Evolutionary conservation across 2,113 vertebrate genomes (phyloP).

Genomic region (Tachycineta bicolor): DNA sequence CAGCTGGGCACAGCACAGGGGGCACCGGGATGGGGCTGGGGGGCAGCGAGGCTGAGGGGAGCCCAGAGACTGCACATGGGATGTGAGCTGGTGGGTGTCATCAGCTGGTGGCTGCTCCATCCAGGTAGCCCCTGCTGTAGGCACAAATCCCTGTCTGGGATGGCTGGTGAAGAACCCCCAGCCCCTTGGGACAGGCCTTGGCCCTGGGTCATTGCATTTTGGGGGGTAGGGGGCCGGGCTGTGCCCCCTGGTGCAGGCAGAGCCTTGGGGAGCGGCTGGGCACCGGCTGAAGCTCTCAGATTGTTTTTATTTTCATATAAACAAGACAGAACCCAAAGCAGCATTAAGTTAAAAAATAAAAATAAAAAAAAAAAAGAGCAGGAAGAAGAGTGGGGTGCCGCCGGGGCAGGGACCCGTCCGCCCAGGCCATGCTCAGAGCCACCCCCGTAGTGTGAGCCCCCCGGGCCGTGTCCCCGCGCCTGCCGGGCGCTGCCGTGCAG

Average conservation of each 20-base stretch:
- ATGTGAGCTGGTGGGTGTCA: neutral
- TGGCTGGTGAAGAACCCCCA: accelerated
- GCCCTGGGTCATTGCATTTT: neutral
- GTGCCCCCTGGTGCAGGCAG: accelerated
- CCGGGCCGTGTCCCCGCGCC: neutral
- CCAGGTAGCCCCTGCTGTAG: neutral
- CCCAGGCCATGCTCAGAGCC: neutral
- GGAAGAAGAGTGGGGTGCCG: neutral
- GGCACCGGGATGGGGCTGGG: neutral
- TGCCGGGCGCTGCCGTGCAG: neutral
- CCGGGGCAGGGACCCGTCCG: neutral
- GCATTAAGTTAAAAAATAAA: constrained; percentile 73
- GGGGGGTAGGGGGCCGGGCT: accelerated
- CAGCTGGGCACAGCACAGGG: neutral
- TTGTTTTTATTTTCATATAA: constrained; percentile 75
- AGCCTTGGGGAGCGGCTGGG: neutral
- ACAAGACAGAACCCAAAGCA: constrained; percentile 76
- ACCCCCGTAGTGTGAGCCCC: neutral
- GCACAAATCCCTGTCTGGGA: neutral
- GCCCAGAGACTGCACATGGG: neutral
- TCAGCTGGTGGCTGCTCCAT: neutral
- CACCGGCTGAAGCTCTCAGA: neutral
- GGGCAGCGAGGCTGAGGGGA: neutral
- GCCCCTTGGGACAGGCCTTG: neutral
- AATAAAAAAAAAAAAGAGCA: neutral